Percentiles rank a stretch among this genome's conserved stretches.
These are phyloP conservation scores for Phengaris alcon DNA, from an alignment of 2,888 invertebrate genomes.

Conservation along the genomic window DNA sequence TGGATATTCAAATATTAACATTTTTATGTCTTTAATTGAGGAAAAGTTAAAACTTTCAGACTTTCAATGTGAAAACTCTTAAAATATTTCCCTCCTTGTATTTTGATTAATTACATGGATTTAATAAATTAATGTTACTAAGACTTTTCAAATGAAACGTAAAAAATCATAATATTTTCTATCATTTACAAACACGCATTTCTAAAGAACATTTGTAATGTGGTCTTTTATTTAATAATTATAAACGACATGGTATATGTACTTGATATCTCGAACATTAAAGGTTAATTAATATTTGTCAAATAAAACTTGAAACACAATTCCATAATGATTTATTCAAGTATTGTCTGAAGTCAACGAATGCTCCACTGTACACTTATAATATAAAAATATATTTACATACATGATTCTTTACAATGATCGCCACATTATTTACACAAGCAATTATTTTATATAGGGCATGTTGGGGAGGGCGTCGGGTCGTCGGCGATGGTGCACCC, in stretches of 20 bases:
- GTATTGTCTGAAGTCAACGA: conserved; percentile 65
- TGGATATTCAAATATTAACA: conserved; percentile 6
- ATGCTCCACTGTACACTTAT: conserved; percentile 55
- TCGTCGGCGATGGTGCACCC: conserved; percentile 65
- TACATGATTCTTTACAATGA: conserved; percentile 52
- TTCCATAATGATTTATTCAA: conserved; percentile 50
- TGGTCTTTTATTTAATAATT: neutral
- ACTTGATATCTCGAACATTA: neutral
- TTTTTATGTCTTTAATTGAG: neutral
- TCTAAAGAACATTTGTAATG: neutral
- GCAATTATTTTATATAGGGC: conserved; percentile 65
- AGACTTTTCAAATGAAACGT: neutral
- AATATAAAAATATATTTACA: conserved; percentile 65
- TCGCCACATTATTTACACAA: conserved; percentile 37
- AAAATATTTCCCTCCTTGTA: conserved; percentile 7
- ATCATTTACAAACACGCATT: neutral
- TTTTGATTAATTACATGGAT: conserved; percentile 1
- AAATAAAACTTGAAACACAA: conserved; percentile 45
- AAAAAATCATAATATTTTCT: neutral
- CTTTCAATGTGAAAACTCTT: neutral
- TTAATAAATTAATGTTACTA: conserved; percentile 1
- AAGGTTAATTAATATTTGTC: conserved; percentile 11
- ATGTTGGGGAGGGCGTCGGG: conserved; percentile 60
- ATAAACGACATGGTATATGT: neutral
- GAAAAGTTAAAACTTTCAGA: conserved; percentile 8